Evolutionary conservation across 2,797 vertebrate species (phyloP).

Genomic region (Holocentrus rufus): DNA sequence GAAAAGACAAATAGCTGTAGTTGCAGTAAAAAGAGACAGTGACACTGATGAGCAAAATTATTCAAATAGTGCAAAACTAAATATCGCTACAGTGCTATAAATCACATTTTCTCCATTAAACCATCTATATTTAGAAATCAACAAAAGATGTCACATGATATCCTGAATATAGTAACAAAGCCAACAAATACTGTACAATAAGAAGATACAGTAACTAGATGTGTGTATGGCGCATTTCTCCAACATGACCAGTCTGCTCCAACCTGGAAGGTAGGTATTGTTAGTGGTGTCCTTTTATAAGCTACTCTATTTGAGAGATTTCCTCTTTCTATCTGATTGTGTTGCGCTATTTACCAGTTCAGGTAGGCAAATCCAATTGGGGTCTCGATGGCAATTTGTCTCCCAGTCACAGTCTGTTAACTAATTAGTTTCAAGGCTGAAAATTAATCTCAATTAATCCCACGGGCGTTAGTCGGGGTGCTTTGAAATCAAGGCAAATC

Average conservation of each 20-base stretch:
- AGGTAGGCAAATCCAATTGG: slow-evolving; percentile 75
- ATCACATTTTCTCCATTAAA: slow-evolving; percentile 32
- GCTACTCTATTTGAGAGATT: slow-evolving; percentile 39
- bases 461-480: slow-evolving; percentile 59
- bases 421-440: slow-evolving; percentile 75
- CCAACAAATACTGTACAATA: slow-evolving; percentile 23
- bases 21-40: background rate
- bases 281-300: slow-evolving; percentile 28
- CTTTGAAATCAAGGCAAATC: slow-evolving; percentile 70
- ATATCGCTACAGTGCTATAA: slow-evolving; percentile 51
- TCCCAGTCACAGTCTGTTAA: slow-evolving; percentile 75
- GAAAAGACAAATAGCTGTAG: background rate
- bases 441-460: slow-evolving; percentile 80
- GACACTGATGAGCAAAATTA: slow-evolving; percentile 8
- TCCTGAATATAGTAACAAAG: slow-evolving; percentile 29
- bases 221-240: background rate
- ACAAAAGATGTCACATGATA: slow-evolving; percentile 29
- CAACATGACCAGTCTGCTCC: no score
- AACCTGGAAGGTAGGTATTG: slow-evolving; percentile 1
- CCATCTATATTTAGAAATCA: slow-evolving; percentile 47
- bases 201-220: no score
- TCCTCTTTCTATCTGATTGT: slow-evolving; percentile 60
- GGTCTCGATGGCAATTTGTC: slow-evolving; percentile 76
- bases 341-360: slow-evolving; percentile 59
- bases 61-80: slow-evolving; percentile 33